Evolutionary conservation across 2,888 invertebrate genomes (phyloP).

Genomic region (Ochropacha duplaris): DNA sequence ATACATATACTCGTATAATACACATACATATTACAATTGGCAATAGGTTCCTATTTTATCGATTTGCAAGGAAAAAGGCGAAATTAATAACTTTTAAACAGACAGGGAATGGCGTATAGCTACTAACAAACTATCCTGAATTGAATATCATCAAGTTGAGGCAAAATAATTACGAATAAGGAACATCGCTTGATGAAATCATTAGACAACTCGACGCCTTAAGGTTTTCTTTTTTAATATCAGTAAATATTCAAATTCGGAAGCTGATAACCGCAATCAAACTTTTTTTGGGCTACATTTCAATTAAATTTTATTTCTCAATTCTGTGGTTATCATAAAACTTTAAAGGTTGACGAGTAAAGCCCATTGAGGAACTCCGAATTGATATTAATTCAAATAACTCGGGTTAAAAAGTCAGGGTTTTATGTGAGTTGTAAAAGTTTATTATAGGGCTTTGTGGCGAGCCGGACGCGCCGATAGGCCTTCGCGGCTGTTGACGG

Average conservation of each 20-base stretch:
- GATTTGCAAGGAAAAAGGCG: no score
- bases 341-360: slow-evolving; percentile 82
- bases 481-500: slow-evolving; percentile 61
- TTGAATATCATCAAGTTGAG: no score
- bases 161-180: not conserved
- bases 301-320: slow-evolving; percentile 83
- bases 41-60: no score
- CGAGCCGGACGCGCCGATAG: slow-evolving; percentile 79
- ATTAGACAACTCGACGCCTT: not conserved
- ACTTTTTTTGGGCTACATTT: slow-evolving; percentile 78
- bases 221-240: slow-evolving; percentile 40
- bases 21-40: no score
- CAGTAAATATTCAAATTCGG: slow-evolving; percentile 82
- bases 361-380: slow-evolving; percentile 82
- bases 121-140: no score
- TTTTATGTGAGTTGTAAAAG: slow-evolving; percentile 81
- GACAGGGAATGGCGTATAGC: no score
- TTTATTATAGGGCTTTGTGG: slow-evolving; percentile 82
- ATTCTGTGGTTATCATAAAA: slow-evolving; percentile 80
- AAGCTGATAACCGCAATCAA: slow-evolving; percentile 81
- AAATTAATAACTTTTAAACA: no score
- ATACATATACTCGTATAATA: no score
- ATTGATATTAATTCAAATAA: slow-evolving; percentile 84
- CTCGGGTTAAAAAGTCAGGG: slow-evolving; percentile 82
- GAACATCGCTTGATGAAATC: not conserved